phyloP scores from a whole-genome alignment of 1,140 invertebrate species.

The Bilobella aurantiaca region DNA sequence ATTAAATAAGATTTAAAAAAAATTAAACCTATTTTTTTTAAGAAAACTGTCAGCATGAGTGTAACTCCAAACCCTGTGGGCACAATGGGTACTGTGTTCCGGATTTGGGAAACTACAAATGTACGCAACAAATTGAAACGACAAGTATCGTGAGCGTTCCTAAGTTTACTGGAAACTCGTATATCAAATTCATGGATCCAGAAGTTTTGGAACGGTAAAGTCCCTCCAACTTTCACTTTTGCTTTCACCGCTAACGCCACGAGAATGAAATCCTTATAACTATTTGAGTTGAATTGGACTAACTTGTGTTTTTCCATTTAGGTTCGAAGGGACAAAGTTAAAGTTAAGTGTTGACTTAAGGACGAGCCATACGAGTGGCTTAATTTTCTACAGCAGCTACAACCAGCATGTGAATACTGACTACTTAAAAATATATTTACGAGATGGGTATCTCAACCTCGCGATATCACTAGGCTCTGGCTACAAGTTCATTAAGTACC shows the following conservation, averaged over 20 bases:
- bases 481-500: conserved; percentile 57
- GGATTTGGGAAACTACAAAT: background rate
- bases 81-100: background rate
- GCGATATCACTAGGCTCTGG: conserved; percentile 45
- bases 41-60: conserved; percentile 11
- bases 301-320: background rate
- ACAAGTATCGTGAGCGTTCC: conserved; percentile 34
- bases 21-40: background rate
- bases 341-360: conserved; percentile 25
- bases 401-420: conserved; percentile 40
- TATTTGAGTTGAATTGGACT: no score
- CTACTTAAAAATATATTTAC: conserved; percentile 73
- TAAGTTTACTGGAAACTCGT: conserved; percentile 41
- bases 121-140: conserved; percentile 42
- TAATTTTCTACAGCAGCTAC: conserved; percentile 78
- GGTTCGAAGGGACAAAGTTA: background rate
- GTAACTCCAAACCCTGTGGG: conserved; percentile 1
- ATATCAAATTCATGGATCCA: conserved; percentile 64
- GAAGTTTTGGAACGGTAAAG: conserved; percentile 58
- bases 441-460: conserved; percentile 60
- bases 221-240: background rate
- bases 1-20: background rate
- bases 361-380: conserved; percentile 54
- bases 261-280: no score
- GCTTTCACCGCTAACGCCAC: no score